phyloP scores from a whole-genome alignment of 2,797 vertebrate genomes.

The Mus minutoides region DNA sequence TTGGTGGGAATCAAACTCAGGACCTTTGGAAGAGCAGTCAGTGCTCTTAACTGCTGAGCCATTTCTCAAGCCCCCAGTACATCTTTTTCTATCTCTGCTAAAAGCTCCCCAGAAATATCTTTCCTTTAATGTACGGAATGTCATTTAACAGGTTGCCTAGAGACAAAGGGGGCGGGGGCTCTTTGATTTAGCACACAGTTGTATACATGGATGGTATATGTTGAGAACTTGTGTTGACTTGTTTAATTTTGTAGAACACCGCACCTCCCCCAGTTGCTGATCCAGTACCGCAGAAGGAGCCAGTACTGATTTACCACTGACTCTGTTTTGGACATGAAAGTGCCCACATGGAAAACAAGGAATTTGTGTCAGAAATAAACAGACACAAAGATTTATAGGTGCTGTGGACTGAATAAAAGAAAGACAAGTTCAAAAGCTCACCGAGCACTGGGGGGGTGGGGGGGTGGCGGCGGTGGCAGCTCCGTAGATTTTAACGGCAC shows the following conservation, averaged over 20 bases:
- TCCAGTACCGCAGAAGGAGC: neutral
- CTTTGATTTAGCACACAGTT: neutral
- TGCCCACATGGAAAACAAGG: neutral
- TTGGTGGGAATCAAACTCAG: no score
- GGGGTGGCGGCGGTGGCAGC: no score
- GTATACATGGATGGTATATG: neutral
- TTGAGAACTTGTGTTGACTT: neutral
- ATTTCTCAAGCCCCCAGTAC: no score
- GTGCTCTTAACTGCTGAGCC: no score
- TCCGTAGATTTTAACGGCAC: no score
- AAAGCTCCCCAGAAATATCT: neutral
- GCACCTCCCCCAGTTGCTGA: neutral
- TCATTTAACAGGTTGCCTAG: neutral
- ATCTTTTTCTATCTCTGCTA: conserved; percentile 2
- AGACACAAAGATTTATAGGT: neutral
- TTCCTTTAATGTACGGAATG: neutral
- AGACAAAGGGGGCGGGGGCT: neutral
- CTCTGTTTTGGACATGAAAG: neutral
- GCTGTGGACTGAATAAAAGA: neutral
- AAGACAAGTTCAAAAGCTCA: neutral
- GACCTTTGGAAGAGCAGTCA: no score
- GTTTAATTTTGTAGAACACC: neutral
- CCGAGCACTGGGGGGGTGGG: neutral
- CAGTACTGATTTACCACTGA: neutral
- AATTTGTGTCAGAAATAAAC: neutral